A percentile compares a stretch with the other conserved stretches of the same genome.
Evolutionary conservation across 2,113 vertebrate genomes (phyloP).

Genomic region (Pseudonaja textilis): DNA sequence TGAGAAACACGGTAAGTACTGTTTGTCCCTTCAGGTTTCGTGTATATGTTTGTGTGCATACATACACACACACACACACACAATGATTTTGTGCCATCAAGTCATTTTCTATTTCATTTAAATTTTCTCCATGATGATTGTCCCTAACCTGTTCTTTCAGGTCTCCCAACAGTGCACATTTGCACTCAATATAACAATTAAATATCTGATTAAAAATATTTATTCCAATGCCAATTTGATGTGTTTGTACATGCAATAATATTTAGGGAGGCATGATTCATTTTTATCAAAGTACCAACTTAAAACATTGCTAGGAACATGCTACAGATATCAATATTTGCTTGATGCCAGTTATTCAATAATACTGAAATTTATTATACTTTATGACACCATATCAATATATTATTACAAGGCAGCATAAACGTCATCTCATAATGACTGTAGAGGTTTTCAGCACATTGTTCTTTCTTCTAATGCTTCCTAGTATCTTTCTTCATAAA

Average conservation of each 20-base stretch:
- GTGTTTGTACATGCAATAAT: not conserved
- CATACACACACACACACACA: not conserved
- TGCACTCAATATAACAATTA: constrained; percentile 60
- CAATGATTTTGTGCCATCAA: not conserved
- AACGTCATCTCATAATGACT: not conserved
- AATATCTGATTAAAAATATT: constrained; percentile 63
- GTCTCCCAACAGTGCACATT: constrained; percentile 40
- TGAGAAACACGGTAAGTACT: no score
- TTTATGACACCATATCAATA: not conserved
- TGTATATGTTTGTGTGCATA: not conserved
- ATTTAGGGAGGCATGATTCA: constrained; percentile 17
- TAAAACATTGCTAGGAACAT: not conserved
- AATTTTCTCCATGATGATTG: not conserved
- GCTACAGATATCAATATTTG: not conserved
- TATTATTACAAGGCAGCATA: not conserved
- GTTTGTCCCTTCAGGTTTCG: constrained; percentile 49
- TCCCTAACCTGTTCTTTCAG: not conserved
- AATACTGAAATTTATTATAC: not conserved
- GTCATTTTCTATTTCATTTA: not conserved
- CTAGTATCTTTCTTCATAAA: not conserved
- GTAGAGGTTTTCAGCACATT: not conserved
- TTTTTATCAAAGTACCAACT: not conserved
- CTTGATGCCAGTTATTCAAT: not conserved
- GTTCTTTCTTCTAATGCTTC: not conserved
- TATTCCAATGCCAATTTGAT: constrained; percentile 25